Conservation (phyloP, 2,797 vertebrate species). For the Enteromius fasciolatus region DNA sequence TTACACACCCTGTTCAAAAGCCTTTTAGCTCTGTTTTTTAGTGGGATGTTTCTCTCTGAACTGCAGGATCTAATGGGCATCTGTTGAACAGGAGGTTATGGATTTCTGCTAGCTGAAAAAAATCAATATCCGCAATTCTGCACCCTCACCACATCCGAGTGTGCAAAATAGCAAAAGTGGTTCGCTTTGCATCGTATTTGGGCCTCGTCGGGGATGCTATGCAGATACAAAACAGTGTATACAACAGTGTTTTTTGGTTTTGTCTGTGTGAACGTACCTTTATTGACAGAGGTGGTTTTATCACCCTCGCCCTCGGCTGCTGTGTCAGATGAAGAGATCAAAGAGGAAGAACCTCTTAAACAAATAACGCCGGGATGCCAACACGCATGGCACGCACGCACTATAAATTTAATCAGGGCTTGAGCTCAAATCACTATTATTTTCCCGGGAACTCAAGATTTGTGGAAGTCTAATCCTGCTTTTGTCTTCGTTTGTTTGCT, state of each 20-base stretch:
- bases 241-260: slow-evolving; percentile 7
- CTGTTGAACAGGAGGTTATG: slow-evolving; percentile 45
- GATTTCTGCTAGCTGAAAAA: slow-evolving; percentile 31
- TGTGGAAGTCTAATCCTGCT: slow-evolving; percentile 48
- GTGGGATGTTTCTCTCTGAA: slow-evolving; percentile 12
- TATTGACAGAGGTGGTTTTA: slow-evolving; percentile 49
- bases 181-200: slow-evolving; percentile 19
- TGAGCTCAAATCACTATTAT: slow-evolving; percentile 48
- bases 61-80: slow-evolving; percentile 33
- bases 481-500: slow-evolving; percentile 46
- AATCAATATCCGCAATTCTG: slow-evolving; percentile 19
- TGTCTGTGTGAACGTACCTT: slow-evolving; percentile 46
- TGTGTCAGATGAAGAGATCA: slow-evolving; percentile 41
- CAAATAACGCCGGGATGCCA: slow-evolving; percentile 25
- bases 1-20: slow-evolving; percentile 29
- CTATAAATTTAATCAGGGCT: slow-evolving; percentile 39
- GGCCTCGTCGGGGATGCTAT: neutral
- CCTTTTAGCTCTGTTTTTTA: neutral
- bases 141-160: slow-evolving; percentile 16
- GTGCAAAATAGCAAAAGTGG: slow-evolving; percentile 17
- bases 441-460: slow-evolving; percentile 41
- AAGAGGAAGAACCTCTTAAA: slow-evolving; percentile 23
- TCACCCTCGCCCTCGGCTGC: slow-evolving; percentile 16
- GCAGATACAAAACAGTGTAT: slow-evolving; percentile 8
- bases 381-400: slow-evolving; percentile 41